A percentile compares a stretch with the other conserved stretches of the same genome.
Conservation (phyloP, 1,140 invertebrate species). For the Cryptotermes secundus region DNA sequence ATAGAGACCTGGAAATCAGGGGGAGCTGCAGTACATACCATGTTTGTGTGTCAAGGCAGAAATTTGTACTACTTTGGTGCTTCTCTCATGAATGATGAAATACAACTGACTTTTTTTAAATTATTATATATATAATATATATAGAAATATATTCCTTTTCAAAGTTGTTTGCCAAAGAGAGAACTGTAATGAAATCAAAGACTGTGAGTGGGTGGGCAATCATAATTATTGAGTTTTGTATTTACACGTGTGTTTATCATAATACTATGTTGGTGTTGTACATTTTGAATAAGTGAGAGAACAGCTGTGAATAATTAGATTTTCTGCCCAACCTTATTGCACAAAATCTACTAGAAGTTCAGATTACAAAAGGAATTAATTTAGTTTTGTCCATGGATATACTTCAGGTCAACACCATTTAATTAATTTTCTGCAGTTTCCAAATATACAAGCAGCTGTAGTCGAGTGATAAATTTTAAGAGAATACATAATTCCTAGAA, state of each 20-base stretch:
- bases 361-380: no score
- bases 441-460: neutral
- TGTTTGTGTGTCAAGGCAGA: neutral
- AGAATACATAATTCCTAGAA: no score
- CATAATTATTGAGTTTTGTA: neutral
- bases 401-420: neutral
- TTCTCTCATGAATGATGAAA: neutral
- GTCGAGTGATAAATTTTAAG: neutral
- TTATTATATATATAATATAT: slow-evolving; percentile 2
- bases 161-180: neutral
- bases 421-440: neutral
- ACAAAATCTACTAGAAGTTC: no score
- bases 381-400: neutral
- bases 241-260: neutral
- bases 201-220: neutral
- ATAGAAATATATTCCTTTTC: neutral
- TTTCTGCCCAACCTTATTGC: neutral
- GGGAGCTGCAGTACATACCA: neutral
- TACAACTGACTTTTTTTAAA: neutral
- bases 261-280: neutral
- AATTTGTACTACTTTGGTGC: neutral
- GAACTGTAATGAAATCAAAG: neutral
- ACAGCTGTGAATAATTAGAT: neutral
- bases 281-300: no score
- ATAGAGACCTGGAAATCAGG: no score